Evolutionary conservation across 2,888 invertebrate genomes (phyloP).

Genomic region (Perdita meconis): DNA sequence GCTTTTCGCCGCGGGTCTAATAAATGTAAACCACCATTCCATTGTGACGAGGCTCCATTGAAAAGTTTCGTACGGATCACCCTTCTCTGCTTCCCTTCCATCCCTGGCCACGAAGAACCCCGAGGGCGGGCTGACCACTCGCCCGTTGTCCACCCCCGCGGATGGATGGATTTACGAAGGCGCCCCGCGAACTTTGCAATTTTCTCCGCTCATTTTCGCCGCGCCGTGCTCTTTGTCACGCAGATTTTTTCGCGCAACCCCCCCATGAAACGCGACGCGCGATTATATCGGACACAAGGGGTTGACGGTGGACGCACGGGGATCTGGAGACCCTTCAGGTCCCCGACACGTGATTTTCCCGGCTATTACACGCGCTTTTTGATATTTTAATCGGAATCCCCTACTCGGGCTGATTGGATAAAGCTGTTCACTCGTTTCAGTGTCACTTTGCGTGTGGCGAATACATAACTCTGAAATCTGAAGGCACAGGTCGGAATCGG

Average conservation of each 20-base stretch:
- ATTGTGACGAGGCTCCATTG: constrained; percentile 77
- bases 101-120: constrained; percentile 61
- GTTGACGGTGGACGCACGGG: neutral
- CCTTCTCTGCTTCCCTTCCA: constrained; percentile 16
- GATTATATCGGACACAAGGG: constrained; percentile 10
- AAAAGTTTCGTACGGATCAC: constrained; percentile 73
- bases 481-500: neutral
- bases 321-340: constrained; percentile 1
- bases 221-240: constrained; percentile 25
- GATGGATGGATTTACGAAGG: constrained; percentile 58
- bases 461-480: constrained; percentile 9
- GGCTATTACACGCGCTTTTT: neutral
- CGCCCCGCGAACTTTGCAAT: constrained; percentile 64
- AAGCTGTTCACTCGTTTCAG: constrained; percentile 6
- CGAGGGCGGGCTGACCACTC: constrained; percentile 65
- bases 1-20: constrained; percentile 76
- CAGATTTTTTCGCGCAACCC: neutral
- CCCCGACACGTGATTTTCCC: neutral
- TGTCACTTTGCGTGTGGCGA: neutral
- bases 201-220: constrained; percentile 60
- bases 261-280: neutral
- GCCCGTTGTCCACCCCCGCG: constrained; percentile 61
- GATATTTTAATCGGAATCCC: constrained; percentile 17
- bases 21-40: constrained; percentile 78
- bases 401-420: neutral